Evolutionary conservation across 2,888 invertebrate genomes (phyloP), one percentile per base, ranked within the genome.

Genomic region (Xanthia icteritia): DNA sequence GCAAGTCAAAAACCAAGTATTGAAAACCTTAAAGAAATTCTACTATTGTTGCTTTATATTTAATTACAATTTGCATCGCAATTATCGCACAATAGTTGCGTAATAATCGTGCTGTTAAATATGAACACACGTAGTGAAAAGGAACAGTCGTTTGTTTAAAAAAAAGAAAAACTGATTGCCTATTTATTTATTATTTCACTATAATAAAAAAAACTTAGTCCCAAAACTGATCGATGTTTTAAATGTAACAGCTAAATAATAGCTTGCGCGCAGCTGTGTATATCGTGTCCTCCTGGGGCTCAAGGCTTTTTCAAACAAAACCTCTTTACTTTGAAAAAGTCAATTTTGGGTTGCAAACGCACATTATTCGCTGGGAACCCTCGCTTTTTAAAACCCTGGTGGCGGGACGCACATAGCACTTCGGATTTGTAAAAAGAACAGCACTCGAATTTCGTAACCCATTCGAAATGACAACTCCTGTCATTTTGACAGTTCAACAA

Each of bases 201-300:
- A 71, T 67, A 27, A 65, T 71, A n/a, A 61, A 36, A 65, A 65
- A 73, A 66, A 76, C 13, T 58, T 58, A 69, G 61, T 61, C 60
- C 60, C 15, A 51, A 63, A 75, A 66, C 71, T 79, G 51, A 64
- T 87, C 31, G 69, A 76, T 86, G 83, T 90, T 87, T 68, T 93
- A 86, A 92, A 93, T 93, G 91, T 95, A 95, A 95, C 96, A 94
- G 95, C 95, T 95, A 94, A 94, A 94, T 92, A 89, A 91, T 94
- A 94, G 95, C 94, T 95, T 95, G 93, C 93, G 95, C 95, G 96
- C 96, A 94, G 95, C 95, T 96, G 96, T 96, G 96, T 96, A 93
- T 92, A 93, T 92, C 95, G 95, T 96, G 91, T 93, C 94, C 93
- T 94, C 83, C 92, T 95, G 95, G 96, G 96, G 96, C 95, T 95